A percentile compares a stretch with the other conserved stretches of the same genome.
Conservation (phyloP, 92 coral and sea anemone genomes). For the Siderastrea siderea region DNA sequence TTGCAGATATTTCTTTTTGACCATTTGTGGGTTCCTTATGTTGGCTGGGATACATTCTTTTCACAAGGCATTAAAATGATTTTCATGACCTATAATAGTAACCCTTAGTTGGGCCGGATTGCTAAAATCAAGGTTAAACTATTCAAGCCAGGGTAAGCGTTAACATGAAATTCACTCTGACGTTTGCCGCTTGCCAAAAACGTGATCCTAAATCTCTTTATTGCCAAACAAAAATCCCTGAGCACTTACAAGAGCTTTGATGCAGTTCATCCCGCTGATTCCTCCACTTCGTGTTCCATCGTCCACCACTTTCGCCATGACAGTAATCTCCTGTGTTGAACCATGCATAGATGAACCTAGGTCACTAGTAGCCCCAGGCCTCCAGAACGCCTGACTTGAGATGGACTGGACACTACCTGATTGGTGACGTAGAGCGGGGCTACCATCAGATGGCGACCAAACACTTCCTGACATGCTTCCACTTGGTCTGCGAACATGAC, state of each 20-base stretch:
- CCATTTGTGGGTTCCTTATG: too few species aligned
- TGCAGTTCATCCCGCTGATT: constrained; percentile 91
- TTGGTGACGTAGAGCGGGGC: constrained; percentile 72
- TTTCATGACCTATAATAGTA: too few species aligned
- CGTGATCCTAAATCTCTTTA: neutral
- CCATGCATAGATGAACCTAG: constrained; percentile 93
- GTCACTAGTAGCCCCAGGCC: constrained; percentile 95
- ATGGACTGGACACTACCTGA: constrained; percentile 86
- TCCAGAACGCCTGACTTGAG: constrained; percentile 88
- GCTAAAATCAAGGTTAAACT: too few species aligned
- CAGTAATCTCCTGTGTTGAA: constrained; percentile 92
- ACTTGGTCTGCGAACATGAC: constrained; percentile 77
- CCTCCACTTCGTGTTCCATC: constrained; percentile 76
- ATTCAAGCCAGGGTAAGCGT: too few species aligned
- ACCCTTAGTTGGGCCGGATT: too few species aligned
- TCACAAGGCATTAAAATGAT: too few species aligned
- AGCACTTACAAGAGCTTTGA: constrained; percentile 87
- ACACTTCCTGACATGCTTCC: constrained; percentile 53
- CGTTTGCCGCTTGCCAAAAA: neutral
- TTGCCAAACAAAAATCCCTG: neutral
- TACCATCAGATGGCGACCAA: constrained; percentile 77
- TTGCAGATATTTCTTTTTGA: too few species aligned
- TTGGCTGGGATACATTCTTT: too few species aligned
- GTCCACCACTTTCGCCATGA: constrained; percentile 83
- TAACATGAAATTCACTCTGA: too few species aligned